Conservation (phyloP, 1,140 invertebrate species). For the Drosophila ananassae region DNA sequence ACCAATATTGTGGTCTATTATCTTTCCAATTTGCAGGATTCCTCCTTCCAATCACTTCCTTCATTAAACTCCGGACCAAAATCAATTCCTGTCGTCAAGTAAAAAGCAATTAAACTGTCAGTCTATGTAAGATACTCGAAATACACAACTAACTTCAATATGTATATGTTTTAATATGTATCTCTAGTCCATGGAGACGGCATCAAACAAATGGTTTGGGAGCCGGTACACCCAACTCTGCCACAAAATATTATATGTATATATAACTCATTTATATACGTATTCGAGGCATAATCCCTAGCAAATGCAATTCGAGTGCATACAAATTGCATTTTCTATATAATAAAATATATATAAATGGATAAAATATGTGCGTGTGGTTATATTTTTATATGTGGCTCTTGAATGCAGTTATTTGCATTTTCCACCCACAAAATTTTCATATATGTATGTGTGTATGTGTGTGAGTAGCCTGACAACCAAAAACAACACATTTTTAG, state of each 20-base stretch:
- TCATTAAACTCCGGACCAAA: slow-evolving; percentile 17
- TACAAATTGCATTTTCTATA: slow-evolving; percentile 42
- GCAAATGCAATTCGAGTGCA: slow-evolving; percentile 43
- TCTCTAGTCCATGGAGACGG: slow-evolving; percentile 33
- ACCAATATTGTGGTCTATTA: neutral
- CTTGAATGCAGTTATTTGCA: slow-evolving; percentile 42
- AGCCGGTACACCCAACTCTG: slow-evolving; percentile 11
- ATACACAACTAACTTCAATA: slow-evolving; percentile 45
- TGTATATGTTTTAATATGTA: neutral
- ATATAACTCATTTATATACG: slow-evolving; percentile 27
- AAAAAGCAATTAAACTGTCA: slow-evolving; percentile 52
- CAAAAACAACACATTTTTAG: slow-evolving; percentile 45
- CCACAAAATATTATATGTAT: slow-evolving; percentile 9
- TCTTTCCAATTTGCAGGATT: neutral
- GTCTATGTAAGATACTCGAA: slow-evolving; percentile 28
- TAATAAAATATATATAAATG: slow-evolving; percentile 24
- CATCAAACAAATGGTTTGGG: slow-evolving; percentile 27
- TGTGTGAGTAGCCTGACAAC: slow-evolving; percentile 53
- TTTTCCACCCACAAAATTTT: slow-evolving; percentile 12
- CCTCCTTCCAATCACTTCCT: neutral
- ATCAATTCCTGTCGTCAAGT: slow-evolving; percentile 42
- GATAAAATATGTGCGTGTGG: slow-evolving; percentile 20
- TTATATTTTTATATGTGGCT: slow-evolving; percentile 27
- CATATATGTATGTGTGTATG: neutral
- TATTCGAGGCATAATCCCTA: slow-evolving; percentile 22